A percentile compares a stretch with the other conserved stretches of the same genome.
These are phyloP conservation scores for Sinodicranocentrus sp. DNA, from an alignment of 2,888 invertebrate species.

Conservation along the genomic window DNA sequence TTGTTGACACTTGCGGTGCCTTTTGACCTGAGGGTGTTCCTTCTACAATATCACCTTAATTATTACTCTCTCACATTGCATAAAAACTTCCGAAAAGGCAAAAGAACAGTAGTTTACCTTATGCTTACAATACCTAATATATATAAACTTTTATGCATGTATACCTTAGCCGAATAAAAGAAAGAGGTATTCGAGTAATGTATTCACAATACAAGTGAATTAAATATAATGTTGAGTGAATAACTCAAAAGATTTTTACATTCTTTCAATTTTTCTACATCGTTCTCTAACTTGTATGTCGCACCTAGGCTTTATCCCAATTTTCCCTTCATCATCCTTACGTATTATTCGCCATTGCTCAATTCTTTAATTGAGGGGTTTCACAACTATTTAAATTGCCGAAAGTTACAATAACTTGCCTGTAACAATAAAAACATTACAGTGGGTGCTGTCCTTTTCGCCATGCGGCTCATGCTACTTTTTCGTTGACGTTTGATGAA, in stretches of 20 bases:
- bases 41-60: slow-evolving; percentile 72
- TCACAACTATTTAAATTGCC: slow-evolving; percentile 44
- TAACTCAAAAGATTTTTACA: neutral
- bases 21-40: slow-evolving; percentile 74
- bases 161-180: too few species aligned
- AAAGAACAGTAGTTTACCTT: slow-evolving; percentile 47
- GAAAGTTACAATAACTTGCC: slow-evolving; percentile 13
- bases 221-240: neutral
- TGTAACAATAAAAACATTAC: slow-evolving; percentile 4
- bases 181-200: slow-evolving; percentile 44
- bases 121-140: too few species aligned
- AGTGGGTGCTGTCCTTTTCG: slow-evolving; percentile 5
- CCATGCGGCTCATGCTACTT: slow-evolving; percentile 8
- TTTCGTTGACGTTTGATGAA: slow-evolving; percentile 8
- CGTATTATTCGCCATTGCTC: neutral
- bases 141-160: too few species aligned
- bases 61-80: slow-evolving; percentile 65
- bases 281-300: neutral
- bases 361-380: slow-evolving; percentile 61
- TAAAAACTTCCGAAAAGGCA: slow-evolving; percentile 55
- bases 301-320: neutral
- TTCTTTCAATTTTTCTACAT: neutral
- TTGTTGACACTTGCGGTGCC: slow-evolving; percentile 76
- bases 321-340: neutral
- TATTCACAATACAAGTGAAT: slow-evolving; percentile 12